phyloP scores from a whole-genome alignment of 2,113 vertebrate species.

The Procavia capensis region DNA sequence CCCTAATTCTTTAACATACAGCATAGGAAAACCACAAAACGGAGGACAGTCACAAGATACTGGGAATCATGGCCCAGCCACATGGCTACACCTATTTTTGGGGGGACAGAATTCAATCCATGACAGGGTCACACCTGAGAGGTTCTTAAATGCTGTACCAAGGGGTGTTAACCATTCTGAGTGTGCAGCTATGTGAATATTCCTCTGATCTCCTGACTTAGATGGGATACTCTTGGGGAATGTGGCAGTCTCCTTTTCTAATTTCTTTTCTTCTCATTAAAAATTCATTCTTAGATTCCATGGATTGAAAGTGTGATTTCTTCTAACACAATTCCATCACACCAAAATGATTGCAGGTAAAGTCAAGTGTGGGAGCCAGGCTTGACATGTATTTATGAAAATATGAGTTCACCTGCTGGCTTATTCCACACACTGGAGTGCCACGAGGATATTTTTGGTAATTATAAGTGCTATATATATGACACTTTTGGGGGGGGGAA shows the following conservation, averaged over 20 bases:
- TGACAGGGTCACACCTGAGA: accelerated
- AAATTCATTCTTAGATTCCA: background rate
- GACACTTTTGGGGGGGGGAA: background rate
- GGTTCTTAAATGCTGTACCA: background rate
- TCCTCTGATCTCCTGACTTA: background rate
- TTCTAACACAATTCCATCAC: conserved; percentile 32
- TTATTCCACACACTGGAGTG: background rate
- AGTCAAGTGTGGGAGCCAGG: background rate
- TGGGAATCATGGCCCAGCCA: too few species aligned
- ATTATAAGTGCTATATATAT: conserved; percentile 55
- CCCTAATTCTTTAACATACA: too few species aligned
- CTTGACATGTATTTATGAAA: conserved; percentile 1
- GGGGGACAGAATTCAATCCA: too few species aligned
- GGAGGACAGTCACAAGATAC: too few species aligned
- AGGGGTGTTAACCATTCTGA: accelerated
- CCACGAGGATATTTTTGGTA: conserved; percentile 34
- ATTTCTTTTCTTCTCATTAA: background rate
- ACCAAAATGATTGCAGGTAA: conserved; percentile 15
- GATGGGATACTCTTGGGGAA: background rate
- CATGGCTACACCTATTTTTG: too few species aligned
- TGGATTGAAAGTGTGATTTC: conserved; percentile 4
- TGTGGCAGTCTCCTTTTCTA: background rate
- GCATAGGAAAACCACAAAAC: too few species aligned
- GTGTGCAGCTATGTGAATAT: background rate
- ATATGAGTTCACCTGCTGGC: background rate